These are phyloP conservation scores for Carcina quercana DNA, from an alignment of 2,888 invertebrate species.

Conservation along the genomic window DNA sequence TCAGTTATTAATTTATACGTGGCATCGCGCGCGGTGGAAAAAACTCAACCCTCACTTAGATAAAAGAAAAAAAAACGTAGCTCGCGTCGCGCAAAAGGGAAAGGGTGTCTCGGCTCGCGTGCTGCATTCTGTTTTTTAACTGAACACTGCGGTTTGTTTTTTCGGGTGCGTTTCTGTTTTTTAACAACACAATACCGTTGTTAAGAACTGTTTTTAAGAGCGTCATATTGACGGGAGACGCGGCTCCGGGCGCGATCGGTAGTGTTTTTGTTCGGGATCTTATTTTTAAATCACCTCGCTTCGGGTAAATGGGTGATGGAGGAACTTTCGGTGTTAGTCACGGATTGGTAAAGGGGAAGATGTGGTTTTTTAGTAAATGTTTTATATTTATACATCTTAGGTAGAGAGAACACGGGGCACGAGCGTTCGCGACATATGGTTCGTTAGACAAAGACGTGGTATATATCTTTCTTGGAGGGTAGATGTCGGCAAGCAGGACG, in stretches of 20 bases:
- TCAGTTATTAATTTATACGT: conserved; percentile 74
- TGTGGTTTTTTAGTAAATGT: conserved; percentile 42
- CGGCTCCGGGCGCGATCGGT: conserved; percentile 54
- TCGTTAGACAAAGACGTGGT: conserved; percentile 46
- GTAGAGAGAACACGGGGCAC: conserved; percentile 38
- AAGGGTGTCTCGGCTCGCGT: conserved; percentile 70
- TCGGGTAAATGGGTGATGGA: conserved; percentile 52
- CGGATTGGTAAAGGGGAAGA: conserved; percentile 57
- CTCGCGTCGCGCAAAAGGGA: conserved; percentile 71
- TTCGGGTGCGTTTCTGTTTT: conserved; percentile 68
- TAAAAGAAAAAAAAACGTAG: conserved; percentile 62
- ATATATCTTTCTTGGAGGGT: conserved; percentile 35
- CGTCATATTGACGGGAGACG: conserved; percentile 62
- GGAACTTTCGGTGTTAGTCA: conserved; percentile 57
- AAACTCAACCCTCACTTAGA: conserved; percentile 65
- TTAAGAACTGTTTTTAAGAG: conserved; percentile 64
- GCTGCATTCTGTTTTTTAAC: conserved; percentile 71
- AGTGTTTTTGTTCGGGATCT: conserved; percentile 51
- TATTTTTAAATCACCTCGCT: conserved; percentile 63
- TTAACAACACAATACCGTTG: conserved; percentile 70
- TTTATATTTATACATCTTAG: conserved; percentile 45
- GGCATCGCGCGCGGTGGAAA: conserved; percentile 62
- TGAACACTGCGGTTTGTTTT: conserved; percentile 69
- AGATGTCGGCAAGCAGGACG: conserved; percentile 38
- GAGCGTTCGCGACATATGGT: conserved; percentile 56